These are phyloP conservation scores for Pseudomugil tenellus DNA, from an alignment of 2,797 vertebrate species.

Conservation along the genomic window DNA sequence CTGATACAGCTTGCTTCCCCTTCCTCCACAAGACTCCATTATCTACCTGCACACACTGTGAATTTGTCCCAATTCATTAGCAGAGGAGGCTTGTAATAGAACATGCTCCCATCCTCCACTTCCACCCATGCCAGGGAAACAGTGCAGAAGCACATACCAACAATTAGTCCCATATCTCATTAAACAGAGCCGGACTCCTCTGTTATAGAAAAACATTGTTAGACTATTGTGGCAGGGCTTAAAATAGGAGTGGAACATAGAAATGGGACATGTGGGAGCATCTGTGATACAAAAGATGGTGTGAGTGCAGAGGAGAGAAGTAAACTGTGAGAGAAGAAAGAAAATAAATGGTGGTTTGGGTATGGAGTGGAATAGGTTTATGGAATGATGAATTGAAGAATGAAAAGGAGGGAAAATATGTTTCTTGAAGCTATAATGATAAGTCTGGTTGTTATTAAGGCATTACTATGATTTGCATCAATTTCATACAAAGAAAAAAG, in stretches of 20 bases:
- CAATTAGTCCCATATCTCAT: slow-evolving; percentile 91
- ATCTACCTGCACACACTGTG: slow-evolving; percentile 77
- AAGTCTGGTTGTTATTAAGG: slow-evolving; percentile 75
- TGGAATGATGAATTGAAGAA: slow-evolving; percentile 19
- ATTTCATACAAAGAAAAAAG: slow-evolving; percentile 51
- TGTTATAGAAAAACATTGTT: slow-evolving; percentile 78
- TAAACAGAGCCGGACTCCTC: slow-evolving; percentile 85
- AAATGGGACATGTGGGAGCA: slow-evolving; percentile 37
- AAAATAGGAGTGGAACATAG: slow-evolving; percentile 59
- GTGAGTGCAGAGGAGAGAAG: slow-evolving; percentile 19
- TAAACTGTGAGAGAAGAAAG: slow-evolving; percentile 27
- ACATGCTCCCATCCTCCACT: slow-evolving; percentile 52
- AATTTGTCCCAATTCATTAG: slow-evolving; percentile 83
- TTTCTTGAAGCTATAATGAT: slow-evolving; percentile 69
- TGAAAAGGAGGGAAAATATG: slow-evolving; percentile 16
- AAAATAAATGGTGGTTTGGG: slow-evolving; percentile 1
- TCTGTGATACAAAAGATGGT: slow-evolving; percentile 16
- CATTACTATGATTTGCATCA: slow-evolving; percentile 76
- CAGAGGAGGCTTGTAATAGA: slow-evolving; percentile 61
- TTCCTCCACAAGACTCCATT: slow-evolving; percentile 54
- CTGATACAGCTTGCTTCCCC: background rate
- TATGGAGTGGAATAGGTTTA: slow-evolving; percentile 24
- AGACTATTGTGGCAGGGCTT: slow-evolving; percentile 68
- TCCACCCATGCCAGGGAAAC: slow-evolving; percentile 69
- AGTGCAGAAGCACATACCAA: slow-evolving; percentile 80